Base-by-base conservation (phyloP, 2,113 vertebrate genomes). In the Dinomys branickii region DNA sequence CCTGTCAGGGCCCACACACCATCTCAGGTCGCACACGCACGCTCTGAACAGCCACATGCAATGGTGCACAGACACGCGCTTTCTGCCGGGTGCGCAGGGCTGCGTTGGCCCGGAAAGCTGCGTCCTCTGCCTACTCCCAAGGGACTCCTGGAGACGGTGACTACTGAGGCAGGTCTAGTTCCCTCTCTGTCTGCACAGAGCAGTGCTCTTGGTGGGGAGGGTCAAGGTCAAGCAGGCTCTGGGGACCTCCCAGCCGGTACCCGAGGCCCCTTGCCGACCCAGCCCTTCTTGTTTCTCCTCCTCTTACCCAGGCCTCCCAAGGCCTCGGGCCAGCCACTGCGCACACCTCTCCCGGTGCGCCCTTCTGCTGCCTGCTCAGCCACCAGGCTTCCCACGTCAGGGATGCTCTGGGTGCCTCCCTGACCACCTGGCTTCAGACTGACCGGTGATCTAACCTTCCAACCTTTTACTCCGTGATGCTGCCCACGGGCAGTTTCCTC, bases 21-120 rank as follows among this genome's bases (percentile, higher is more conserved):
- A 41, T 16, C 87, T 89, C 44, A 63, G 22, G 22, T 65, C 22
- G 1, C 67, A 93, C 19, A 3, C 28, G 35, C 69, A 20, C 58
- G 56, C 78, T 30, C 78, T 85, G 85, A 83, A 94, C 4, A 38
- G 67, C 85, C 83, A 63, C 91, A 92, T 78, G 81, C 94, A 80
- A 88, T 7, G 47, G 50, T 0, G 1, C 5, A 84, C 58, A 93
- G 80, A 88, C 84, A 22, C 5, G 19, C 20, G 0, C 38, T n/a
- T 58, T 65, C 67, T 26, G 38, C 91, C 44, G 41, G 84, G 93
- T 95, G n/a, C 90, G 65, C 56, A 88, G 94, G 81, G 77, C 58
- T 87, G 26, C 0, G 2, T 50, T 50, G 71, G 63, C 58, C 73
- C n/a, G 19, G 88, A 52, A 85, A 95, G 71, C 78, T 61, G 44